These are phyloP conservation scores for Cephus spinipes DNA, from an alignment of 2,888 invertebrate species.

Conservation along the genomic window DNA sequence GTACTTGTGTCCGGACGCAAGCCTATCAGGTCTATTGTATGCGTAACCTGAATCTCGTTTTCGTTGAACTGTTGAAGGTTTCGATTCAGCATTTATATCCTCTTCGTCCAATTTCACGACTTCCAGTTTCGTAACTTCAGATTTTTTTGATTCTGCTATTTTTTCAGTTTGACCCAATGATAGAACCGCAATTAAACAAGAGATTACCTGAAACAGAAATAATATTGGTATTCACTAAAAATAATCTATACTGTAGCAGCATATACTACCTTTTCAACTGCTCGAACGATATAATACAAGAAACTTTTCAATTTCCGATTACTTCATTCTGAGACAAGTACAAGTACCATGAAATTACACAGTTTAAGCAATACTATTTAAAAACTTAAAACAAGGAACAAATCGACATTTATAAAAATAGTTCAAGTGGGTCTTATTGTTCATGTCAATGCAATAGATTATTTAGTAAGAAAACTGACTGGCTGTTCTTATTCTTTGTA, in stretches of 20 bases:
- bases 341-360: no score
- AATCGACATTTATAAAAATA: neutral
- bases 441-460: neutral
- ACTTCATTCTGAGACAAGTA: neutral
- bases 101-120: slow-evolving; percentile 30
- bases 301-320: neutral
- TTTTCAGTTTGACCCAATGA: slow-evolving; percentile 24
- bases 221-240: neutral
- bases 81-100: slow-evolving; percentile 1
- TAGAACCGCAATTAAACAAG: slow-evolving; percentile 33
- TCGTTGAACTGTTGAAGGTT: slow-evolving; percentile 42
- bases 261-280: neutral
- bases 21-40: slow-evolving; percentile 42
- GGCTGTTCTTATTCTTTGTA: neutral
- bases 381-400: neutral
- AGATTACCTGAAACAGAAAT: slow-evolving; percentile 34
- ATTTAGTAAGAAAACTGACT: neutral
- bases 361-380: no score
- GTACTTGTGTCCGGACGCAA: slow-evolving; percentile 32
- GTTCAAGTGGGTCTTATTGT: neutral
- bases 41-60: slow-evolving; percentile 55
- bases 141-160: slow-evolving; percentile 16
- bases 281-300: neutral
- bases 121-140: slow-evolving; percentile 36
- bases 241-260: neutral